Evolutionary conservation across 2,888 invertebrate species (phyloP).

Genomic region (Diplolepis rosae): DNA sequence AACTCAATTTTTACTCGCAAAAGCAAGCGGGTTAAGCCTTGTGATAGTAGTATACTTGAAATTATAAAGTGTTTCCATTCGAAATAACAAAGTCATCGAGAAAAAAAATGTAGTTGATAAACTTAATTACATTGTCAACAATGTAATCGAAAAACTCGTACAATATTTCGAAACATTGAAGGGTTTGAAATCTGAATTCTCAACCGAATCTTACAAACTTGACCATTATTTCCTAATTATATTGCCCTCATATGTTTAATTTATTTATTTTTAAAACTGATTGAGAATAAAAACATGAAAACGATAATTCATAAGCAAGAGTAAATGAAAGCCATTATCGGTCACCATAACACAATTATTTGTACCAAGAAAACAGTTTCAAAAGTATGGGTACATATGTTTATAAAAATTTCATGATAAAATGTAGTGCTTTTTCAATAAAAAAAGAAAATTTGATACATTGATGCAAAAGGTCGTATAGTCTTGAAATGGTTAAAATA

Average conservation of each 20-base stretch:
- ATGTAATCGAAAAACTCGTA: neutral
- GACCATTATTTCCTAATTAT: neutral
- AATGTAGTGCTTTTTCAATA: neutral
- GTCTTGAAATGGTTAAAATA: neutral
- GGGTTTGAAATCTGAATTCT: neutral
- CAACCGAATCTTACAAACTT: neutral
- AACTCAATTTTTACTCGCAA: neutral
- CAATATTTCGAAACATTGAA: neutral
- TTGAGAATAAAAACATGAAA: neutral
- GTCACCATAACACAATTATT: too few species aligned
- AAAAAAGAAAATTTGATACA: neutral
- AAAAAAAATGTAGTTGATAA: neutral
- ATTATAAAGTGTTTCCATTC: neutral
- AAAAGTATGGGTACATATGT: neutral
- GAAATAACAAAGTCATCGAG: neutral
- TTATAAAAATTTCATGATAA: neutral
- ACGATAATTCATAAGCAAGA: neutral
- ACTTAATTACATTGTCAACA: neutral
- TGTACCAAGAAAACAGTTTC: too few species aligned
- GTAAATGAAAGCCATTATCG: neutral
- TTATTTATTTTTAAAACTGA: neutral
- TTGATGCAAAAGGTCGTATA: neutral
- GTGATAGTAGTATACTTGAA: neutral
- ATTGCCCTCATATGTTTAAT: neutral
- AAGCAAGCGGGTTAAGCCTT: neutral